Base-by-base conservation (phyloP, 2,797 vertebrate species). In the Pipistrellus pipistrellus region DNA sequence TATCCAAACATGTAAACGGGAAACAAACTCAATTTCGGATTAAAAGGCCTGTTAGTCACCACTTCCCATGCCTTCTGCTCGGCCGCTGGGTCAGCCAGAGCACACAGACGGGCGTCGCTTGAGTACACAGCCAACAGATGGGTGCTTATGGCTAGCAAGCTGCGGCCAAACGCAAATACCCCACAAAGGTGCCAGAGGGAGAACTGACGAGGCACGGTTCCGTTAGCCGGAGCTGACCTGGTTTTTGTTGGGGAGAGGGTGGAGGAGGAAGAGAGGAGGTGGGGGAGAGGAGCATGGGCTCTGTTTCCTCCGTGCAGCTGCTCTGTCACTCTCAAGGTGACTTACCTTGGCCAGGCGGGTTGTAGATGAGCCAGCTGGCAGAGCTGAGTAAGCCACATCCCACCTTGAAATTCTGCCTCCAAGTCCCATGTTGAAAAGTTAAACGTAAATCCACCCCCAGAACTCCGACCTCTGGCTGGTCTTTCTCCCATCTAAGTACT, bases 111-210 rank as follows among this genome's bases (percentile, higher is more conserved):
- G 90, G 51, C 30, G 20, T 20, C 41, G 8, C 30, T 62, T 3
- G 4, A 21, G n/a, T 32, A n/a, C 15, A 15, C 32, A 41, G 9
- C 38, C 88, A 85, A 66, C 87, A 85, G 77, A 94, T 72, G 78
- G 93, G 30, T 10, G 41, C 57, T 75, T 30, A 53, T 46, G 78
- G 78, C 66, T 27, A 82, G 77, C 87, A 88, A 27, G 62, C 46
- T 53, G 90, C 14, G 46, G 53, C 15, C 46, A 73, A 44, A 83
- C 32, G 66, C 80, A 89, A 64, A 68, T 8, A 38, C 3, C 71
- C 68, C 48, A 71, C 78, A 17, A 46, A 48, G 80, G 77, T 41
- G 69, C 81, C 80, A 72, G 23, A 41, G 21, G 72, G 51, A 62
- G 59, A 53, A 30, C 35, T 5, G 48, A 85, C 0, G 15, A 35